Evolutionary conservation across 2,113 vertebrate genomes (phyloP), one percentile per base, ranked within the genome.

Genomic region (Vulpes vulpes): DNA sequence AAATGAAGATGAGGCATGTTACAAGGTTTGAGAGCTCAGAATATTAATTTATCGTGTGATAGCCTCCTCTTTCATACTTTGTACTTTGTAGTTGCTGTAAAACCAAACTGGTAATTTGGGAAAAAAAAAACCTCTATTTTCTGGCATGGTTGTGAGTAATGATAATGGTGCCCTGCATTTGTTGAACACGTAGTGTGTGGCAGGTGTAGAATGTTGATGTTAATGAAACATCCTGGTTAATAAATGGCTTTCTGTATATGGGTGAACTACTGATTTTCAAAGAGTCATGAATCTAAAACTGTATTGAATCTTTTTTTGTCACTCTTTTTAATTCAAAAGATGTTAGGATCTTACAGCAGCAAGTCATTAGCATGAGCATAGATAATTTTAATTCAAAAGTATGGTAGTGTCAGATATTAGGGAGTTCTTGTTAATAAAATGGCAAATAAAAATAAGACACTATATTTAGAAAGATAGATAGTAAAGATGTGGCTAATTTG

Each of bases 351-450:
- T 93, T 88, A 30, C 1, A 90, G 74, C 76, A 86, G 57, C 65
- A 83, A 65, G 60, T 82, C 17, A 67, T 96, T 94, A 96, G 49
- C 49, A 83, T 87, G 22, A 76, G 20, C 69, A 78, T 94, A 95
- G 94, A 81, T 94, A 76, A 88, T 91, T 94, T 96, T 95, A 91
- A 85, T 85, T 92, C 49, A 49, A 53, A 95, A 91, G 81, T 76
- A 71, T 38, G 19, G 15, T 22, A 51, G 43, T 32, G 1, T 92
- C 69, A 83, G 38, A 76, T 91, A 55, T 65, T 88, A 95, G 32
- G 60, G 73, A 60, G 59, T 65, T 80, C 49, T 97, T 95, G 8
- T 73, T 85, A 93, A 94, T 92, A 15, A 51, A 76, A 78, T 78
- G 25, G 43, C 43, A 78, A 30, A 81, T 38, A 81, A 59, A 49